Evolutionary conservation across 2,888 invertebrate genomes (phyloP), one percentile per base, ranked within the genome.

Genomic region (Sympetrum striolatum): DNA sequence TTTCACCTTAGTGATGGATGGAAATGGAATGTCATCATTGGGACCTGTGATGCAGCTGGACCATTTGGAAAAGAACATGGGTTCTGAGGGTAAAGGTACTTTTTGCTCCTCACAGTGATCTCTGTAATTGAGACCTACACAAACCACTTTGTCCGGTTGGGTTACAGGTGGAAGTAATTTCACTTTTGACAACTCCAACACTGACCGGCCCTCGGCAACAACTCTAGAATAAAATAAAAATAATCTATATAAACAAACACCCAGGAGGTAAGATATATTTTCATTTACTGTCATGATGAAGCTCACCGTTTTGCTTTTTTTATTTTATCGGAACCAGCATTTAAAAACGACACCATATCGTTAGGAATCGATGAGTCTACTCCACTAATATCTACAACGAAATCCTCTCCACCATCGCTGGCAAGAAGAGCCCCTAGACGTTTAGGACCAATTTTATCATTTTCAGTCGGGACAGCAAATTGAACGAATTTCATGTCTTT

Each of bases 41-140:
- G 97, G 97, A 0, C 98, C 98, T 37, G 96, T 95, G 44, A 98
- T 95, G 58, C 96, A 95, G 92, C 97, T 97, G 0, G 97, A 94
- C 93, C 98, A 98, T 94, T 98, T 98, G 93, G 96, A 97, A 94
- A 98, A 98, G 92, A 98, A 96, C 93, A 98, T 96, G 0, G 98
- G 98, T 91, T 97, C 96, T 0, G 96, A 96, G 0, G 97, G 97
- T 2, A 95, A 94, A 0, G 96, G 95, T 25, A 96, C 93, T 35
- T 97, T 96, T 93, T 98, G 98, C 93, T 98, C 98, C 90, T 95
- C 95, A 92, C 98, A 98, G 92, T 98, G 98, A 79, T 98, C 98
- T 90, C 94, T 95, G 94, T 98, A 98, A 94, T 98, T 98, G 91
- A 98, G 95, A 0, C 98, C 98, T 22, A 98, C 96, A 93, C 98